A percentile compares a stretch with the other conserved stretches of the same genome.
phyloP scores from a whole-genome alignment of 2,888 invertebrate species.

The Brenthis ino region DNA sequence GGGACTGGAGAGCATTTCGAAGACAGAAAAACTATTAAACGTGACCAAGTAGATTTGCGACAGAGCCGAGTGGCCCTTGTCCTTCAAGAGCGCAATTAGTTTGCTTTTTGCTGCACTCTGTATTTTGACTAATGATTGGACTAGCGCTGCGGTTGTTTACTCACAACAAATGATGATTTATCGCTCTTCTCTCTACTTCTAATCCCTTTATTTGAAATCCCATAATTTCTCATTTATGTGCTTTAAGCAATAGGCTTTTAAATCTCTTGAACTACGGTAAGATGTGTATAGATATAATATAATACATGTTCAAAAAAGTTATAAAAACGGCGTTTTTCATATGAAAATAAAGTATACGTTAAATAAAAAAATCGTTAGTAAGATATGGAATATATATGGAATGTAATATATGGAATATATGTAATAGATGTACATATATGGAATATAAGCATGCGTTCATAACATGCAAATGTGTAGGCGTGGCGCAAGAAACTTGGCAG shows the following conservation, averaged over 20 bases:
- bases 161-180: slow-evolving; percentile 75
- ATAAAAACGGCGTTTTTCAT: neutral
- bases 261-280: neutral
- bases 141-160: slow-evolving; percentile 68
- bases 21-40: slow-evolving; percentile 73
- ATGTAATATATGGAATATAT: slow-evolving; percentile 51
- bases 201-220: slow-evolving; percentile 32
- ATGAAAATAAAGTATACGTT: neutral
- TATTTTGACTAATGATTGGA: slow-evolving; percentile 78
- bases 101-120: slow-evolving; percentile 74
- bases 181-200: slow-evolving; percentile 40
- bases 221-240: slow-evolving; percentile 28
- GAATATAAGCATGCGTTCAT: slow-evolving; percentile 55
- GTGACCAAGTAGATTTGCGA: slow-evolving; percentile 77
- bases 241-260: slow-evolving; percentile 11
- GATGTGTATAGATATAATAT: neutral
- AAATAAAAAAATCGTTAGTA: slow-evolving; percentile 34
- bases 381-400: too few species aligned
- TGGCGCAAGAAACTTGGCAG: slow-evolving; percentile 74
- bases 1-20: slow-evolving; percentile 49
- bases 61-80: slow-evolving; percentile 73
- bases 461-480: slow-evolving; percentile 74
- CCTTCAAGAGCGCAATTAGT: slow-evolving; percentile 79
- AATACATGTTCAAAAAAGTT: neutral
- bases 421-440: slow-evolving; percentile 48